Conservation (phyloP, 2,113 vertebrate genomes). For the Nycticebus coucang region DNA sequence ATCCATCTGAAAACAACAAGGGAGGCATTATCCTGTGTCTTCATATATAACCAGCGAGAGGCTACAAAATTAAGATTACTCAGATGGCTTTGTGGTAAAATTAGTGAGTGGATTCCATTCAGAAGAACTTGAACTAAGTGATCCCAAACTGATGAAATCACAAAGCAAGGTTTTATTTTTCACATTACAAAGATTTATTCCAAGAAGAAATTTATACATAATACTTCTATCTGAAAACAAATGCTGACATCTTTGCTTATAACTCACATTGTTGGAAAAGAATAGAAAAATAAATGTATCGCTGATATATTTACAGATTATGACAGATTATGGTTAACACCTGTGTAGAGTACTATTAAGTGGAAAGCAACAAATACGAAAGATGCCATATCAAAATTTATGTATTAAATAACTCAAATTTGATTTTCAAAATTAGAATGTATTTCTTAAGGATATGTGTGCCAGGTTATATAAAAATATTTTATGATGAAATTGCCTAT, state of each 20-base stretch:
- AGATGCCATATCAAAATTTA: neutral
- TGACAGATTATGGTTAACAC: too few relatives aligned
- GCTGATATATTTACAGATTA: neutral
- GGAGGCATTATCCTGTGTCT: neutral
- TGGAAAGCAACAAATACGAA: neutral
- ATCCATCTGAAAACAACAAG: neutral
- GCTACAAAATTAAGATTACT: neutral
- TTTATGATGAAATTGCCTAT: neutral
- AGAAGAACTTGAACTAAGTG: neutral
- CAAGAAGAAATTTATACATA: neutral
- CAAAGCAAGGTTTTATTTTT: neutral
- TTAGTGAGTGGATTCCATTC: neutral
- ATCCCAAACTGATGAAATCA: neutral
- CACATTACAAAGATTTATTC: neutral
- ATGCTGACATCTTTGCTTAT: neutral
- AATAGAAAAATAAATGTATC: neutral
- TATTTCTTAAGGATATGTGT: neutral
- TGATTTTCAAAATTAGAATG: neutral
- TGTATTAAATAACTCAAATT: neutral
- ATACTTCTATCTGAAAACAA: neutral
- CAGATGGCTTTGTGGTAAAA: neutral
- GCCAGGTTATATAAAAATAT: neutral
- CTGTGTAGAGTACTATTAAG: neutral
- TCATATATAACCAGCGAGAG: neutral
- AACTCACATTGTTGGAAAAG: neutral